Conservation (phyloP, 1,140 invertebrate species). For the Temnothorax curvispinosus region DNA sequence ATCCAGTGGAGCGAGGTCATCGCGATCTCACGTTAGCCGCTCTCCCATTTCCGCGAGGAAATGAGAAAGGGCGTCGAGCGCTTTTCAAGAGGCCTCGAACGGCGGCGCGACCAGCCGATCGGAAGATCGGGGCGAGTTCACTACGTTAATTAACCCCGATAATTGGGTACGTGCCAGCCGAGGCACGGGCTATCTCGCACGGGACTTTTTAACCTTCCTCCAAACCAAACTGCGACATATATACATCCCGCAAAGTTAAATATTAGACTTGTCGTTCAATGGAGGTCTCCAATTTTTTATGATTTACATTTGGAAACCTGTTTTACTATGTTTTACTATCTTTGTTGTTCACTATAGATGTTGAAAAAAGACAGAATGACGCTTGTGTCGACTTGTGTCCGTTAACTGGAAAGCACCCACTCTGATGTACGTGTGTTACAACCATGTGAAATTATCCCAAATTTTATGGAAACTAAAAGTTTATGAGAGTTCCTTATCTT, state of each 20-base stretch:
- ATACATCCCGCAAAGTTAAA: not conserved
- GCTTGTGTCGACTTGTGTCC: too few species aligned
- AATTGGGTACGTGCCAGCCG: slow-evolving; percentile 57
- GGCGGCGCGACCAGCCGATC: slow-evolving; percentile 12
- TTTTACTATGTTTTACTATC: too few species aligned
- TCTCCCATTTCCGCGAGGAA: slow-evolving; percentile 62
- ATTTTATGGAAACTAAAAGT: too few species aligned
- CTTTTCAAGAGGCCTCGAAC: slow-evolving; percentile 39
- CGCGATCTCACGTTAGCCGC: slow-evolving; percentile 64
- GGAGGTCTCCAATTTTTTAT: not conserved
- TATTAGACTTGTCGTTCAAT: not conserved
- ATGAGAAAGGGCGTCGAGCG: slow-evolving; percentile 36
- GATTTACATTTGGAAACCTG: not conserved
- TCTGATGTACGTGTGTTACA: too few species aligned
- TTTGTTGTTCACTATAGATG: too few species aligned
- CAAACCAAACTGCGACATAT: slow-evolving; percentile 15
- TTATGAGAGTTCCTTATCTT: too few species aligned
- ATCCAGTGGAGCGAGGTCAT: slow-evolving; percentile 50
- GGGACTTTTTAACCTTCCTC: slow-evolving; percentile 42
- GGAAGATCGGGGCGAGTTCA: slow-evolving; percentile 38
- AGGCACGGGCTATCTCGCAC: not conserved
- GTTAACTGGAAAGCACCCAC: too few species aligned
- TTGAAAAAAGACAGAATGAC: too few species aligned
- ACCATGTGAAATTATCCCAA: too few species aligned
- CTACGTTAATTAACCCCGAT: slow-evolving; percentile 65